Percentiles rank a stretch among this genome's conserved stretches.
phyloP scores from a whole-genome alignment of 2,113 vertebrate species.

The Chauna torquata region DNA sequence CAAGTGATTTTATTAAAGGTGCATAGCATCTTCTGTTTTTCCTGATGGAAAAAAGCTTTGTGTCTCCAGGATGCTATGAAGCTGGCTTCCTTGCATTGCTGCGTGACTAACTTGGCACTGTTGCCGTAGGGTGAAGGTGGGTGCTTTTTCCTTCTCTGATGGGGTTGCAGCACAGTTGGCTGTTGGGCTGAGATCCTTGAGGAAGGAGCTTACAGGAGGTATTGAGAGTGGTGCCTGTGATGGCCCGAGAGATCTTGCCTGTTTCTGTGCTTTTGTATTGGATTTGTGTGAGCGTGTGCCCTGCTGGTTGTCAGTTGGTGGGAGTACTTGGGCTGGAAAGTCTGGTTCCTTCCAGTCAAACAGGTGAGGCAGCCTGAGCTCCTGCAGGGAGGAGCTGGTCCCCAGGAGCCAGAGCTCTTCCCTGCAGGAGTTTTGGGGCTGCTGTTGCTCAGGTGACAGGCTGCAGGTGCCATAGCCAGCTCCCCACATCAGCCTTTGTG shows the following conservation, averaged over 20 bases:
- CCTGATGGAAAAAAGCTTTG: not conserved
- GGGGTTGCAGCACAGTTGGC: not conserved
- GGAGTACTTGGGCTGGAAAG: conserved; percentile 44
- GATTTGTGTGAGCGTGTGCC: not conserved
- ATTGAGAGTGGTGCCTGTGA: not conserved
- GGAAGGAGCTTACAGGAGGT: not conserved
- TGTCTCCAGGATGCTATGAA: not conserved
- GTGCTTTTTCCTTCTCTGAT: not conserved
- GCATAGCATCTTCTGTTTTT: not conserved
- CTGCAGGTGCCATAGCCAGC: not conserved
- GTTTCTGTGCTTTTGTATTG: not conserved
- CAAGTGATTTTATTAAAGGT: not conserved
- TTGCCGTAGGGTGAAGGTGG: not conserved
- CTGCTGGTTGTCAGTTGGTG: not conserved
- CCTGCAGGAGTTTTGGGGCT: not conserved
- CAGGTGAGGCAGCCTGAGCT: conserved; percentile 39
- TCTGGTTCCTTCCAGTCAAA: conserved; percentile 45
- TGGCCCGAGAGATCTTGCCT: not conserved
- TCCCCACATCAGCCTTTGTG: not conserved
- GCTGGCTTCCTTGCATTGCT: not conserved
- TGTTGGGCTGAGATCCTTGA: not conserved
- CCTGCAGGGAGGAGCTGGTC: not conserved
- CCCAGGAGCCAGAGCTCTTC: not conserved
- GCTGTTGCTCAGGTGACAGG: not conserved
- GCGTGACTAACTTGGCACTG: not conserved